Evolutionary conservation across 1,140 invertebrate genomes (phyloP).

Genomic region (Nephotettix cincticeps): DNA sequence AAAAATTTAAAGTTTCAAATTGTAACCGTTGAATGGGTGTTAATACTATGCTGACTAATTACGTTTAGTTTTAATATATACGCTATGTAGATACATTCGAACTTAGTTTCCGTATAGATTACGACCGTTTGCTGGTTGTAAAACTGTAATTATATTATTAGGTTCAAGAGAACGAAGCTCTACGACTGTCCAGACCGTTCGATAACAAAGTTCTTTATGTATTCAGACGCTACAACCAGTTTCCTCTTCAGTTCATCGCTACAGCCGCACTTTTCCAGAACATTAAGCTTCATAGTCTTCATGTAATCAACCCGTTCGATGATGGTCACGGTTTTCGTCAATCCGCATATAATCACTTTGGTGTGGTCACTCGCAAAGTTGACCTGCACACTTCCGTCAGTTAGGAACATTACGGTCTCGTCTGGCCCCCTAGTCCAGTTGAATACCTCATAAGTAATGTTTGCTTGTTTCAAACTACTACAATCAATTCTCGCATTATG

Average conservation of each 20-base stretch:
- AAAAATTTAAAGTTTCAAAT: no score
- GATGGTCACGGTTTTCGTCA: conserved; percentile 24
- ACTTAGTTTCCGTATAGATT: no score
- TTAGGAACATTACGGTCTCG: conserved; percentile 5
- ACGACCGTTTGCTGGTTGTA: no score
- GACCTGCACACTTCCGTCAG: conserved; percentile 29
- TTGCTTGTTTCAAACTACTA: background rate
- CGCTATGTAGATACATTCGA: no score
- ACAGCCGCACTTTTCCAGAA: conserved; percentile 27
- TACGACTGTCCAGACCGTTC: no score
- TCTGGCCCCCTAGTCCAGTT: conserved; percentile 1
- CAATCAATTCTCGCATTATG: background rate
- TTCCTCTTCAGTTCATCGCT: conserved; percentile 4
- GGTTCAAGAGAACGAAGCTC: no score
- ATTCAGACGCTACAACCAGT: background rate
- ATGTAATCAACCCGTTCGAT: conserved; percentile 10
- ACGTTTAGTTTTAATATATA: no score
- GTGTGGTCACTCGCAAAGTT: conserved; percentile 26
- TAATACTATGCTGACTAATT: no score
- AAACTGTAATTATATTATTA: no score
- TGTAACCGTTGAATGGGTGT: no score
- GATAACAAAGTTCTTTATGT: background rate
- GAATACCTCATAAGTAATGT: background rate
- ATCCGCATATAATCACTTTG: conserved; percentile 24
- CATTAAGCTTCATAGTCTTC: conserved; percentile 10